These are phyloP conservation scores for Cecidostiba fungosa DNA, from an alignment of 2,888 invertebrate species.

Conservation along the genomic window DNA sequence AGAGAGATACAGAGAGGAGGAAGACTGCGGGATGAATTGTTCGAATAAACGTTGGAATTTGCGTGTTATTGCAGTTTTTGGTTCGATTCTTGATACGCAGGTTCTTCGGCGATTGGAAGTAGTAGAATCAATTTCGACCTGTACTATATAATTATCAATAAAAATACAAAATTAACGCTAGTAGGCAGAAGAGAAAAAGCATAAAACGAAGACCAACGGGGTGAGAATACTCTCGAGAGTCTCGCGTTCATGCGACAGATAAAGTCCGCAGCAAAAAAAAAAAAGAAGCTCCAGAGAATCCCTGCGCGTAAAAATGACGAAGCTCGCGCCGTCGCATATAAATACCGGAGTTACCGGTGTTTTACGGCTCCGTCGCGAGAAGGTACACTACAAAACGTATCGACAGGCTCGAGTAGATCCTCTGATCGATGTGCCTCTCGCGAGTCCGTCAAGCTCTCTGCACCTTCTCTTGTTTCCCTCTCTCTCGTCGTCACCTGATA, in stretches of 20 bases:
- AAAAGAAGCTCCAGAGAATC: not conserved
- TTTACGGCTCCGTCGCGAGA: conserved; percentile 70
- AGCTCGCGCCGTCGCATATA: conserved; percentile 69
- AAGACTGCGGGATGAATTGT: not conserved
- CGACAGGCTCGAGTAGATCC: conserved; percentile 55
- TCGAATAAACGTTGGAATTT: not conserved
- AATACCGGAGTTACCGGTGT: conserved; percentile 80
- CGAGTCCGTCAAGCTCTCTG: conserved; percentile 36
- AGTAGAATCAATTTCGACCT: too few species aligned
- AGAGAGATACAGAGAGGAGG: conserved; percentile 28
- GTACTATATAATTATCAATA: not conserved
- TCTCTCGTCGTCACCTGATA: conserved; percentile 32
- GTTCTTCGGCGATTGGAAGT: not conserved
- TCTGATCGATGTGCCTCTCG: conserved; percentile 57
- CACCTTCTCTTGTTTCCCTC: conserved; percentile 18
- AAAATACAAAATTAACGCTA: too few species aligned
- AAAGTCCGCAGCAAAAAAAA: conserved; percentile 12
- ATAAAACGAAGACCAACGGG: conserved; percentile 33
- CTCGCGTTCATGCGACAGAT: conserved; percentile 18
- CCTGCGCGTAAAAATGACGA: conserved; percentile 72
- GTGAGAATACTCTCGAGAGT: not conserved
- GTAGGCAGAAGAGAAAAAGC: too few species aligned
- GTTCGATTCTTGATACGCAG: too few species aligned
- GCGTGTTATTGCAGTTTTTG: not conserved
- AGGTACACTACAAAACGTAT: conserved; percentile 46